Evolutionary conservation across 1,140 invertebrate genomes (phyloP), one percentile per base, ranked within the genome.

Genomic region (Listronotus oregonensis): DNA sequence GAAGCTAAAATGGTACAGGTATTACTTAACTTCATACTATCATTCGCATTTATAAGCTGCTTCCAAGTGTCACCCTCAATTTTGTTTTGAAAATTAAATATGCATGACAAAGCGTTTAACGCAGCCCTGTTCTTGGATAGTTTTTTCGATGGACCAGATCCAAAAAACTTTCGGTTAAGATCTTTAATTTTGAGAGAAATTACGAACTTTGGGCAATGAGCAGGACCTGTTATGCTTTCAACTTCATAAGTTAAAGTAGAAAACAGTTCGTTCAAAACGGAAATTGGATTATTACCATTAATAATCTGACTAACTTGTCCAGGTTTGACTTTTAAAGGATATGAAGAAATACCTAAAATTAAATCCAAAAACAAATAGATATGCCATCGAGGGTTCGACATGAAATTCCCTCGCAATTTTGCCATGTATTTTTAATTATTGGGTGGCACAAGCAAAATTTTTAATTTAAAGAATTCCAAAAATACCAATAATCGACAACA

Each of bases 161-260:
- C 92, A 70, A 85, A 82, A 76, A 89, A 93, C 17, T 82, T 82
- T 74, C 89, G 84, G 4, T 88, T 88, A 79, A 91, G 89, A 56
- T 52, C 18, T 32, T 65, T 65, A 15, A 93, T 86, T 80, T 87
- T 83, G 15, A 96, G 92, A 1, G 88, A 85, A 57, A 95, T 90
- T 3, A 87, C 90, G 78, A 96, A 97, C 69, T 87, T 84, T 0
- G 93, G 93, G 14, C 89, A 89, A 80, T 97, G 94, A 0, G 90
- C 87, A 3, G 94, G 93, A 0, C 94, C 94, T 8, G 84, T 85
- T 79, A 92, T 89, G 32, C 85, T 84, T 15, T 93, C 83, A 11
- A 92, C 82, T 73, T 85, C 85, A 76, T 94, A 96, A 17, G 85
- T 82, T 12, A 95, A 85, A 46, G 91, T 89, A n/a, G 90, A 87